Base-by-base conservation (phyloP, 2,888 invertebrate species). In the Acronicta alni region DNA sequence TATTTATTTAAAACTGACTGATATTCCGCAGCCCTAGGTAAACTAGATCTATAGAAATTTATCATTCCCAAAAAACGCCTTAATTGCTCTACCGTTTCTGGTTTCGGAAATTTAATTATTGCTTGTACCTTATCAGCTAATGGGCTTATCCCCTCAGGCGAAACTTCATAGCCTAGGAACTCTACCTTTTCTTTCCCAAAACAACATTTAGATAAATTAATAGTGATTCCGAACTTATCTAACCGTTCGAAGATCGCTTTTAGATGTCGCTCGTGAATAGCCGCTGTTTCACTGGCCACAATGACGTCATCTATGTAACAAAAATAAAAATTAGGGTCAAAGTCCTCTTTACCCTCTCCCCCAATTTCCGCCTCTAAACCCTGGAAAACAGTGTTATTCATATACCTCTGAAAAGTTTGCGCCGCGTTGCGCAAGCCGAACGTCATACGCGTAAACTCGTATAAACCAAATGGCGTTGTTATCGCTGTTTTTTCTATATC, bases 191-290 rank as follows among this genome's bases (percentile, higher is more conserved):
- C 0, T 18, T 55, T 47, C 0, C 48, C 48, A 8, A 59, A 55
- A 4, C 39, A 26, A 5, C 58, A 54, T 30, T 54, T 54, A 2
- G 37, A 14, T 3, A 55, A 37, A 42, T 59, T 44, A 7, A 58
- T 47, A 8, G 54, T 58, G 14, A 59, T 59, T 0, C 54, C 59
- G 3, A 8, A 39, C 16, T 42, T 12, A 2, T 30, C 43, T 9
- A 59, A 48, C n/a, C 47, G 5, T 32, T 59, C 43, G 12, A 54
- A 59, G n/a, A 48, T 32, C 32, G 32, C 32, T 32, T 32, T 32
- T 32, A 32, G 14, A 32, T 30, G 30, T 12, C 30, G 30, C 30
- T 30, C 12, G 3, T 30, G 30, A 30, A 30, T 30, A 30, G 9
- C 30, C 30, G 30, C 30, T 30, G 30, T 30, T 12, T 30, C 30